A percentile compares a stretch with the other conserved stretches of the same genome.
Conservation (phyloP, 37 sponge, comb jelly and placozoan genomes). For the Axinella damicornis region DNA sequence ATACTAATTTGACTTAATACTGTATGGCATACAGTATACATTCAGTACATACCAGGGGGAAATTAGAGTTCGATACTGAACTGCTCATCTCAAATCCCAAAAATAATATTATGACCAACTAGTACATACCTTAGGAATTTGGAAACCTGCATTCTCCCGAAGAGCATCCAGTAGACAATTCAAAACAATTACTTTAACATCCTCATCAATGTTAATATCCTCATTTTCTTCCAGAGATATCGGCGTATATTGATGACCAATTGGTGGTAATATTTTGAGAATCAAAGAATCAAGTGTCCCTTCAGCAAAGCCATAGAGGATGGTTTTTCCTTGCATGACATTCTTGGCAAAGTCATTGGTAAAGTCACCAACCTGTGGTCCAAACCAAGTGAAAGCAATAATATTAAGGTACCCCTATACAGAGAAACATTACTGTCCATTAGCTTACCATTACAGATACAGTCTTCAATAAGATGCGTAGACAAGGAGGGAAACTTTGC, state of each 20-base stretch:
- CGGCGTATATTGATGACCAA: conserved; percentile 2
- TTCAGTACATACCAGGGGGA: too few relatives aligned
- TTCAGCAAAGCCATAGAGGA: conserved; percentile 23
- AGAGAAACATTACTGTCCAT: too few relatives aligned
- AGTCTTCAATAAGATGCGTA: conserved; percentile 9
- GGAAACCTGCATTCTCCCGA: conserved; percentile 25
- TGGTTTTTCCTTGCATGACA: neutral
- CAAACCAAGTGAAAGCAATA: neutral
- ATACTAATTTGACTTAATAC: neutral
- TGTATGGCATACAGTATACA: neutral
- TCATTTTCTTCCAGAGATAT: neutral
- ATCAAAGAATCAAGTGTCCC: conserved; percentile 70
- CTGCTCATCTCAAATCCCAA: too few relatives aligned
- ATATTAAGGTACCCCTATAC: neutral
- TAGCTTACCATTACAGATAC: conserved; percentile 6
- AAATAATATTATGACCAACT: too few relatives aligned
- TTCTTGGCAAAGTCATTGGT: neutral
- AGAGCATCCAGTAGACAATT: conserved; percentile 6
- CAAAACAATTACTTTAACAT: neutral
- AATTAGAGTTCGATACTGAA: too few relatives aligned
- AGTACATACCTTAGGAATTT: conserved; percentile 20
- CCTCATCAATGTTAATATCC: neutral
- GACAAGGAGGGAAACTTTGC: neutral
- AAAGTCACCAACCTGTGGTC: neutral
- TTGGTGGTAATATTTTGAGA: conserved; percentile 47